A percentile compares a stretch with the other conserved stretches of the same genome.
Evolutionary conservation across 2,113 vertebrate genomes (phyloP).

Genomic region (Heteronetta atricapilla): DNA sequence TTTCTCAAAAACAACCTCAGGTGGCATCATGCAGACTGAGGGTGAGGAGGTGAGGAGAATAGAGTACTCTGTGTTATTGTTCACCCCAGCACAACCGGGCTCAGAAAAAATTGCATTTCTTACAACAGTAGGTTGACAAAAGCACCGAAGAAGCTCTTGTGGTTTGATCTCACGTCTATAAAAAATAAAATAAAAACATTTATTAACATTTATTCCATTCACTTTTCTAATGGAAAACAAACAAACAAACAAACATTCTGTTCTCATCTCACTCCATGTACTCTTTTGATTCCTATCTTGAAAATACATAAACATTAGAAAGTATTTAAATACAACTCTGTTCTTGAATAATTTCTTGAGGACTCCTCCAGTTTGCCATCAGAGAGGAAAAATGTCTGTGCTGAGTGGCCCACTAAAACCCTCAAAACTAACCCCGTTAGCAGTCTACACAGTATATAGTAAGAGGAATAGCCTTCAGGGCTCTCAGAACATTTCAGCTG

Average conservation of each 20-base stretch:
- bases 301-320: neutral
- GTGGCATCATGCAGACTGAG: accelerated
- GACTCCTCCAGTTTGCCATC: neutral
- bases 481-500: neutral
- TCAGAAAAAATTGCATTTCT: neutral
- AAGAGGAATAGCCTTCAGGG: neutral
- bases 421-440: accelerated
- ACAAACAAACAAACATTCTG: neutral
- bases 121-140: neutral
- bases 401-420: neutral
- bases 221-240: neutral
- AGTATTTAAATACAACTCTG: neutral
- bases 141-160: neutral
- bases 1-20: neutral
- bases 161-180: neutral
- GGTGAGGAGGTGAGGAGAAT: neutral
- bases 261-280: neutral
- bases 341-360: neutral
- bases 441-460: neutral
- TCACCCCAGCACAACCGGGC: accelerated
- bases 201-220: neutral
- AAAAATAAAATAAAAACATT: neutral
- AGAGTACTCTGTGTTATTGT: accelerated
- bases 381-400: neutral
- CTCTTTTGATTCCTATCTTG: neutral